Conservation (phyloP, 2,113 vertebrate genomes). For the Etheostoma spectabile region DNA sequence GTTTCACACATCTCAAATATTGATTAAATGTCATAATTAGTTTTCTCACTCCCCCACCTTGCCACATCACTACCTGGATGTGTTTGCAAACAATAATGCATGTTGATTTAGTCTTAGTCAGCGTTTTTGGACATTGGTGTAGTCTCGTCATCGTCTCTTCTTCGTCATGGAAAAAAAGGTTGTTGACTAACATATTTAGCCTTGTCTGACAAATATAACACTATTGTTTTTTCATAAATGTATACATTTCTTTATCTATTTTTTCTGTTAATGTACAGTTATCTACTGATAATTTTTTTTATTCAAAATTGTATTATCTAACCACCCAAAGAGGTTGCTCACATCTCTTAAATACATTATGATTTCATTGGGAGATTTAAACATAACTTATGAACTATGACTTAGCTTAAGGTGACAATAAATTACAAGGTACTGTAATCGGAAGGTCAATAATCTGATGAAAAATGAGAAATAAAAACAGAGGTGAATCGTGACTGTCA, state of each 20-base stretch:
- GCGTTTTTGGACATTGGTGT: no score
- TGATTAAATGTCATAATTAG: no score
- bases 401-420: not conserved
- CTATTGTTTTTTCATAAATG: not conserved
- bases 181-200: no score
- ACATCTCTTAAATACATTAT: not conserved
- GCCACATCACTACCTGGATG: no score
- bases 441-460: not conserved
- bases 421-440: not conserved
- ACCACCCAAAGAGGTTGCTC: no score
- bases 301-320: not conserved
- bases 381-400: not conserved
- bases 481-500: fast-evolving
- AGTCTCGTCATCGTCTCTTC: no score
- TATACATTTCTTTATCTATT: not conserved
- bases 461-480: not conserved
- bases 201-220: no score
- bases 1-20: no score
- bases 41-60: no score
- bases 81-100: no score
- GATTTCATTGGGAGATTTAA: not conserved
- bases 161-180: no score
- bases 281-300: not conserved
- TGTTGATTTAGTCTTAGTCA: no score
- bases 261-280: not conserved